Base-by-base conservation (phyloP, 64 coral and sea anemone species). In the Dendrophyllia cribrosa region DNA sequence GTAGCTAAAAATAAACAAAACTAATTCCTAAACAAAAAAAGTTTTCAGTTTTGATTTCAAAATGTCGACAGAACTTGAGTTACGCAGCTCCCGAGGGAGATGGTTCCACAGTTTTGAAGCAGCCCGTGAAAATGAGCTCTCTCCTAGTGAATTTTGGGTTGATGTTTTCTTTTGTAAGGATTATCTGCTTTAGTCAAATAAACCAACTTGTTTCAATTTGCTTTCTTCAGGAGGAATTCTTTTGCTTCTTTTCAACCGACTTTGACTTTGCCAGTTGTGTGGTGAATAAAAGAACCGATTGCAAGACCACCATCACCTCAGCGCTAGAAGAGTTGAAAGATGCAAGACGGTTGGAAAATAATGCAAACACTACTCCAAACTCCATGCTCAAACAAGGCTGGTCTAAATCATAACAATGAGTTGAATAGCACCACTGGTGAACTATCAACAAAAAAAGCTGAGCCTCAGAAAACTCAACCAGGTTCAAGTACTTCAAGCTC, bases 181-280 rank as follows among this genome's bases (percentile, higher is more conserved):
- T 34, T 34, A 34, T 34, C 34, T 34, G 34, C 34, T 34, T 34
- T 34, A 34, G 58, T 25, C 55, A 76, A 51, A 45, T 50, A 4
- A 69, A 9, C 20, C 22, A 24, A 22, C 65, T 34, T 49, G 58
- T 47, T 86, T 53, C 34, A 34, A 59, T 44, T 25, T 48, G 20
- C 77, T 5, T 26, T 93, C 58, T 43, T 55, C 77, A 99, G 97
- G 85, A 88, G 70, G 94, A 84, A 55, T 94, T 93, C 82, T 99
- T 99, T 91, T 25, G 64, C 22, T 88, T 91, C 72, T 97, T 89
- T 76, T 83, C 82, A 24, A 97, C 58, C 76, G 88, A 90, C 4
- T 99, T 99, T 85, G 94, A 99, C 72, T 94, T 88, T 77, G 91
- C 50, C 9, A 96, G 93, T 65, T 91, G 88, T 66, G 97, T 90